phyloP scores from a whole-genome alignment of 2,888 invertebrate species.

The Cryptops parisi region DNA sequence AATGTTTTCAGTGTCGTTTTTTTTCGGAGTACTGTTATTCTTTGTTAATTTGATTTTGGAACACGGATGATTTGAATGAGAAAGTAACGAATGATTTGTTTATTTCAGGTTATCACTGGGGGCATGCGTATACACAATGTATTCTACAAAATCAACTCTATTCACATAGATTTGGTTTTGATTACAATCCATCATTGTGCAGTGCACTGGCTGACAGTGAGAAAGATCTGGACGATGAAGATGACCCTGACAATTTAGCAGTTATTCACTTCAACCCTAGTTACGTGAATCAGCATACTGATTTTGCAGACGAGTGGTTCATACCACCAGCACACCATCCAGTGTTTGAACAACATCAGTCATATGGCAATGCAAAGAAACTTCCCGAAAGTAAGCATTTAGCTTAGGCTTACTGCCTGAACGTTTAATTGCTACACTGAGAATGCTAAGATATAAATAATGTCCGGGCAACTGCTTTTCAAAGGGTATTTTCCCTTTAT shows the following conservation, averaged over 20 bases:
- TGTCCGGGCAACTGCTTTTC: no score
- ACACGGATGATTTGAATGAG: no score
- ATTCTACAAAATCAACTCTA: constrained; percentile 60
- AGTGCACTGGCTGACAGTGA: constrained; percentile 38
- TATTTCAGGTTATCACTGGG: constrained; percentile 59
- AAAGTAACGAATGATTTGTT: no score
- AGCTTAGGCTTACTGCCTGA: no score
- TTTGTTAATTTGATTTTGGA: no score
- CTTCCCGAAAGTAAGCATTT: constrained; percentile 7
- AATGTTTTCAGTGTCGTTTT: no score
- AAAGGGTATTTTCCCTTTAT: no score
- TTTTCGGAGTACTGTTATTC: no score
- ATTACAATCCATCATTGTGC: constrained; percentile 37
- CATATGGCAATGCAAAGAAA: constrained; percentile 3
- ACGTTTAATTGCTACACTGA: no score
- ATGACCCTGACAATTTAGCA: constrained; percentile 50
- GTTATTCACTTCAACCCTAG: constrained; percentile 65
- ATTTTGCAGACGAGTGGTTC: constrained; percentile 67
- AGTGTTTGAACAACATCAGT: background rate
- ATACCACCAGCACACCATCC: constrained; percentile 47
- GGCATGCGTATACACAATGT: constrained; percentile 70
- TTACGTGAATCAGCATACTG: constrained; percentile 41
- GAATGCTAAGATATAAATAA: no score
- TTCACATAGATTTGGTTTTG: constrained; percentile 40
- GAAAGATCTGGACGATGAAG: constrained; percentile 42